phyloP scores from a whole-genome alignment of 2,797 vertebrate genomes.

The Hypotaenidia philippensis region DNA sequence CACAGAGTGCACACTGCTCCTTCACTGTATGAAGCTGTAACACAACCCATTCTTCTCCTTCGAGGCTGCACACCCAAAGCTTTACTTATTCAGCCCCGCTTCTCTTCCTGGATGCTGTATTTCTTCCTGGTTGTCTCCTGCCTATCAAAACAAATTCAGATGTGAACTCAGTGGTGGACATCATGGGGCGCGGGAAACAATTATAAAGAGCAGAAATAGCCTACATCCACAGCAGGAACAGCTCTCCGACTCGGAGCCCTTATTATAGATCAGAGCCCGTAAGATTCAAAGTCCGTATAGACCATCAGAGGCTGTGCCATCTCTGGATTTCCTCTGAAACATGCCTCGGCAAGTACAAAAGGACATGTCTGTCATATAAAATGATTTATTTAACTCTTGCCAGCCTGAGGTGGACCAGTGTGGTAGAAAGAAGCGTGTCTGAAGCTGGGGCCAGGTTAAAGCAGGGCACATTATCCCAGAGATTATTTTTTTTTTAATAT shows the following conservation, averaged over 20 bases:
- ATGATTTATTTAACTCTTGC: not conserved
- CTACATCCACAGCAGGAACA: not conserved
- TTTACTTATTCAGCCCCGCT: not conserved
- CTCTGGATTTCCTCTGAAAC: slow-evolving; percentile 21
- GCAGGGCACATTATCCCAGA: not conserved
- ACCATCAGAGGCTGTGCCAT: not conserved
- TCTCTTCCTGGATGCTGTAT: not conserved
- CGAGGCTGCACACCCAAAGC: not conserved
- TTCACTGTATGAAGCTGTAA: not conserved
- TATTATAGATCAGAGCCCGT: slow-evolving; percentile 19
- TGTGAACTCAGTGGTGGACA: not conserved
- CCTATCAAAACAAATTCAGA: not conserved
- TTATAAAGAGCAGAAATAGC: slow-evolving; percentile 39
- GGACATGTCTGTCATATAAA: not conserved
- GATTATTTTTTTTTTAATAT: not conserved
- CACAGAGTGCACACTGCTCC: no score
- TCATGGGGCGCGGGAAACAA: not conserved
- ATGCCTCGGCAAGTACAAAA: not conserved
- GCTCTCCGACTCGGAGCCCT: not conserved
- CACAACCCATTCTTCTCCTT: not conserved
- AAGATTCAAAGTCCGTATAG: not conserved
- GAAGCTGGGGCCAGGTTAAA: not conserved
- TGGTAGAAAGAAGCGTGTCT: not conserved
- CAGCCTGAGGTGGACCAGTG: not conserved
- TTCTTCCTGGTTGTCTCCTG: not conserved